Percentiles rank a stretch among this genome's conserved stretches.
Conservation (phyloP, 37 sponge, comb jelly and placozoan genomes). For the Dysidea cf. avara region DNA sequence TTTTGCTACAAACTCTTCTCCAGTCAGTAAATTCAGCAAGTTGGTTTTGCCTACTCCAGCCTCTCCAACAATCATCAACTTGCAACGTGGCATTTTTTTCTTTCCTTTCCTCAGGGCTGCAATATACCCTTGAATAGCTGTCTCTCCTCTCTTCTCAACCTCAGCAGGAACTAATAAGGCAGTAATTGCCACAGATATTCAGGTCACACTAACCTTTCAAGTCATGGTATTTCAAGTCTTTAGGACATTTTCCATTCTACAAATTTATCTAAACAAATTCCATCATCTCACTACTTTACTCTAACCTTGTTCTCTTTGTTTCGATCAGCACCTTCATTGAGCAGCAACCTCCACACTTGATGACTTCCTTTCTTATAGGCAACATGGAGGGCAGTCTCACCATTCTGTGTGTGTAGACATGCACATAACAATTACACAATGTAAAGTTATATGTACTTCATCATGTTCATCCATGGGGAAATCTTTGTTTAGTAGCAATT, state of each 20-base stretch:
- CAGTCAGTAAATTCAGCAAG: conserved; percentile 18
- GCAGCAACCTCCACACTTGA: conserved; percentile 8
- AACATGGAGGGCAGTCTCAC: conserved; percentile 57
- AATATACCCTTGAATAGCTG: conserved; percentile 6
- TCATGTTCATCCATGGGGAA: conserved; percentile 2
- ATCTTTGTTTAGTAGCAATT: conserved; percentile 10
- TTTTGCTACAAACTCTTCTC: conserved; percentile 17
- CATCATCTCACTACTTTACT: too few relatives aligned
- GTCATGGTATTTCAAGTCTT: too few relatives aligned
- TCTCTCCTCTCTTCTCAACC: conserved; percentile 26
- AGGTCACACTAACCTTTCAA: too few relatives aligned
- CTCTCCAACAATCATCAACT: conserved; percentile 55
- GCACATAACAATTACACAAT: not conserved
- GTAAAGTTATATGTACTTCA: not conserved
- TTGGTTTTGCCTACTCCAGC: conserved; percentile 59
- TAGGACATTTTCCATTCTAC: too few relatives aligned
- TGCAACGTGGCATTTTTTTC: conserved; percentile 50
- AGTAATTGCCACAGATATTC: not conserved
- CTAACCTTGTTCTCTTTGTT: too few relatives aligned
- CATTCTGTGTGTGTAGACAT: not conserved
- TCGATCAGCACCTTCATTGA: not conserved
- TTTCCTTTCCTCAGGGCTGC: conserved; percentile 28
- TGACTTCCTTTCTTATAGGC: conserved; percentile 35
- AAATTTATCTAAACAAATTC: too few relatives aligned
- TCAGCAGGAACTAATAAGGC: conserved; percentile 34